Conservation (phyloP, 2,797 vertebrate species). For the Rhincodon typus region DNA sequence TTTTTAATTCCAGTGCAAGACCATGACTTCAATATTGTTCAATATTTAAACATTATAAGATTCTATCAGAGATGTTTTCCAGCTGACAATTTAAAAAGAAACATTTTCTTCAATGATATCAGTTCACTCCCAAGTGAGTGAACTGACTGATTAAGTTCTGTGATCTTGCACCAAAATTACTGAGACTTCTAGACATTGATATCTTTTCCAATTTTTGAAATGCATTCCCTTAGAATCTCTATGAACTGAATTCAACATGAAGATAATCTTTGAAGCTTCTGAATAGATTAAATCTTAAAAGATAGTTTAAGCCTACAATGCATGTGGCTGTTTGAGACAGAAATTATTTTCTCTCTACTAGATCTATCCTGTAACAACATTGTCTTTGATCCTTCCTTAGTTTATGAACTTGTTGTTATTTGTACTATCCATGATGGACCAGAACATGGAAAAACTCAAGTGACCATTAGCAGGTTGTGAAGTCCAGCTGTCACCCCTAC, state of each 20-base stretch:
- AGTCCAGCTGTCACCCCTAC: background rate
- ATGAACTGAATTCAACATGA: background rate
- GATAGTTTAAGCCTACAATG: background rate
- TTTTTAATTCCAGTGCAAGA: background rate
- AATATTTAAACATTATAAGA: background rate
- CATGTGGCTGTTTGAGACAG: background rate
- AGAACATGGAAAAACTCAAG: background rate
- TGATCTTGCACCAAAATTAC: background rate
- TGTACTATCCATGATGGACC: background rate
- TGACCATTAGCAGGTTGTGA: background rate
- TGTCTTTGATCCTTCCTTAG: background rate
- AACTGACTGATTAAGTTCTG: background rate
- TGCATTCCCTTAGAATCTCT: too few species aligned
- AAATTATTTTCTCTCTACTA: background rate
- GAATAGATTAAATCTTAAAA: background rate
- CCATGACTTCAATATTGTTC: background rate
- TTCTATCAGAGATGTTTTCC: background rate
- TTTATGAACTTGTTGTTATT: background rate
- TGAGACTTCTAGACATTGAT: background rate
- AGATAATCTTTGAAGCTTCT: background rate
- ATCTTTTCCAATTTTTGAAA: background rate
- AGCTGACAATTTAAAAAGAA: background rate
- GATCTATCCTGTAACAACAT: background rate
- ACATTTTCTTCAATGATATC: background rate
- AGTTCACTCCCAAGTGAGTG: background rate